Conservation (phyloP, 2,797 vertebrate species). For the Amblyraja radiata region DNA sequence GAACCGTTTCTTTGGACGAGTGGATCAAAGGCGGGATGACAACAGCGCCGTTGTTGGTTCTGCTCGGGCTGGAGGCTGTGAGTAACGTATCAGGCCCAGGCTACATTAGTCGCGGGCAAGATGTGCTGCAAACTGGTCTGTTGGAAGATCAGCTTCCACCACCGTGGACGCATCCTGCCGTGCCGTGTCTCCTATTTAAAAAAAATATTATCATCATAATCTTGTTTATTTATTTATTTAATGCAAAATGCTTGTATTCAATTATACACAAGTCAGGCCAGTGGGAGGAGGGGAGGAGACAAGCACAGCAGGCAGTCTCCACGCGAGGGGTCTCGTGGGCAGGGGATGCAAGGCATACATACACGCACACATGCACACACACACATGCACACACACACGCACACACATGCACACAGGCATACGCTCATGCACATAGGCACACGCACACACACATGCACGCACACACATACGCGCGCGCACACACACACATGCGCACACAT, state of each 20-base stretch:
- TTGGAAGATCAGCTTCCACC: no score
- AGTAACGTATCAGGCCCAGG: conserved; percentile 44
- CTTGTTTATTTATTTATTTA: no score
- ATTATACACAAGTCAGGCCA: not conserved
- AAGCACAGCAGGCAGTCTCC: not conserved
- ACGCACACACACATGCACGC: no score
- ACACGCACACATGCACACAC: no score
- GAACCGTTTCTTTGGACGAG: conserved; percentile 79
- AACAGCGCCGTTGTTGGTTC: conserved; percentile 78
- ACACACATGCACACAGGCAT: no score
- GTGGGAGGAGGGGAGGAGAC: not conserved
- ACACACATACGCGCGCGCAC: no score
- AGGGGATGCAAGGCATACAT: not conserved
- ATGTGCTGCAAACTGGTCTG: not conserved
- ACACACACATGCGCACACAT: no score
- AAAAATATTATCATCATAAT: no score
- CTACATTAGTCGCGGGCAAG: not conserved
- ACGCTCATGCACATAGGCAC: no score
- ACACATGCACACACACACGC: no score
- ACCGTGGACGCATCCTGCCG: not conserved
- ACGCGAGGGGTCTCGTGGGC: not conserved
- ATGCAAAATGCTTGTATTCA: not conserved
- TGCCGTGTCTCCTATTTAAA: no score
- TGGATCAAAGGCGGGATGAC: conserved; percentile 87
- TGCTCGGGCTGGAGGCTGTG: conserved; percentile 76